A percentile compares a stretch with the other conserved stretches of the same genome.
phyloP scores from a whole-genome alignment of 2,888 invertebrate species.

The Drosophila formosana region DNA sequence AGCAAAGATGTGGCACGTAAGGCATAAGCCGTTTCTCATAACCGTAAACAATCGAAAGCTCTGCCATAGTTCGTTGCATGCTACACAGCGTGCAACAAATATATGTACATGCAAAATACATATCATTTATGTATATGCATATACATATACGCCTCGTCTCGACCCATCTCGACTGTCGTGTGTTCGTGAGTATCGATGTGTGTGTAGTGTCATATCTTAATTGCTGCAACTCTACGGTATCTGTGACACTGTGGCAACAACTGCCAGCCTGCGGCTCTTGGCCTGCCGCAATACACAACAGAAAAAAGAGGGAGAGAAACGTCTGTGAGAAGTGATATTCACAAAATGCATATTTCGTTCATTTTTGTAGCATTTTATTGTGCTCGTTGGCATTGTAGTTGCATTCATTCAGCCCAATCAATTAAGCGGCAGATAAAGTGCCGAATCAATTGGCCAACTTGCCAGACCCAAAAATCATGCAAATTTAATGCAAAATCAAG shows the following conservation, averaged over 20 bases:
- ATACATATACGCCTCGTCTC: neutral
- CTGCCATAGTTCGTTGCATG: conserved; percentile 20
- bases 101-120: neutral
- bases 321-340: conserved; percentile 9
- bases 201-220: conserved; percentile 54
- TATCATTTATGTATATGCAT: neutral
- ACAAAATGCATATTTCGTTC: conserved; percentile 31
- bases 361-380: conserved; percentile 31
- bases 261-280: neutral
- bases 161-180: neutral
- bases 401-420: conserved; percentile 11
- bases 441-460: conserved; percentile 46
- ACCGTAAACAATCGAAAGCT: conserved; percentile 63
- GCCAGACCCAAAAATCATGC: conserved; percentile 1
- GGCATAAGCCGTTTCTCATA: conserved; percentile 56
- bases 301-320: neutral
- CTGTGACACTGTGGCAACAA: conserved; percentile 25
- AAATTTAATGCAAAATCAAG: conserved; percentile 31
- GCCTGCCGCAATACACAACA: neutral
- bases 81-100: neutral
- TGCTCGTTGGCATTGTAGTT: conserved; percentile 16
- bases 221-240: conserved; percentile 46
- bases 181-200: neutral
- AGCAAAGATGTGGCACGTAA: conserved; percentile 50
- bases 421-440: conserved; percentile 26